Evolutionary conservation across 2,113 vertebrate genomes (phyloP), one percentile per base, ranked within the genome.

Genomic region (Eulemur macaco): DNA sequence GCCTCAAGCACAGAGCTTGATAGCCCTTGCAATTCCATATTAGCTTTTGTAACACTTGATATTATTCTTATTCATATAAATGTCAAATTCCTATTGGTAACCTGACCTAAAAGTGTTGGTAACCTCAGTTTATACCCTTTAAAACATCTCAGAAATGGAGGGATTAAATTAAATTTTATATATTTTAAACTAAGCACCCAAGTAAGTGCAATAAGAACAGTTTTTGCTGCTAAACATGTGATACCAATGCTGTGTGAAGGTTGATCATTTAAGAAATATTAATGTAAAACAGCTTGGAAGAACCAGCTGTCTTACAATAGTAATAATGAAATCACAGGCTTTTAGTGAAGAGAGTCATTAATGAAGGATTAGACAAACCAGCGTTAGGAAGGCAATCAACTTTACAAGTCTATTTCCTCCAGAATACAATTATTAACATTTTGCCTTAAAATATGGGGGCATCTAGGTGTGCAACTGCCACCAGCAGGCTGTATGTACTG

Each of bases 51-150:
- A 96, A 96, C 47, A 78, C 74, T 66, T 58, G 81, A 39, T 96
- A 88, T 91, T 95, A 97, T 91, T 96, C 69, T 97, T 88, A 97
- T 92, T 97, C 92, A 89, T 86, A 96, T 74, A 97, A 96, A 93
- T 93, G 87, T 93, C 97, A 96, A 68, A 91, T 84, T 98, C 83
- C 63, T 95, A 63, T 86, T 73, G 86, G 83, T 86, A 91, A 89
- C 37, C 68, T 86, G 78, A 97, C 89, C 86, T 56, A 56, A 91
- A 86, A 91, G 31, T 91, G 86, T 69, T n/a, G 31, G 11, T 89
- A 89, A 93, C 78, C 89, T 96, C 94, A 86, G 87, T 74, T 93
- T 74, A 93, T 15, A 96, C n/a, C 52, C 82, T 86, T 93, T 68
- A 88, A 94, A 94, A 96, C 78, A 87, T 50, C 34, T 74, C 80